A percentile compares a stretch with the other conserved stretches of the same genome.
phyloP scores from a whole-genome alignment of 1,140 invertebrate genomes.

The Uloborus diversus region DNA sequence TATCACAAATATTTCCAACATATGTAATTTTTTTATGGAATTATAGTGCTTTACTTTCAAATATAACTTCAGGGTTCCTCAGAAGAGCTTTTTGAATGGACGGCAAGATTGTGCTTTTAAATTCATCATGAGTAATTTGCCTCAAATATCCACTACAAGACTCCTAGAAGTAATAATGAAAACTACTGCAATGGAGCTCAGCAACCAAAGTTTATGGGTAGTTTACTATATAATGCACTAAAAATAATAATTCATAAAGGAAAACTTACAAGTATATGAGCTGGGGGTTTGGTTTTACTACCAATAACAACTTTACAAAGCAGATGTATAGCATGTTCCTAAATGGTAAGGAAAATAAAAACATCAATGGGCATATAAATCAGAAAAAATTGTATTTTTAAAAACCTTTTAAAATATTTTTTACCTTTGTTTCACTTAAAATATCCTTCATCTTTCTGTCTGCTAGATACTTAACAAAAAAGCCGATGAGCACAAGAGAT shows the following conservation, averaged over 20 bases:
- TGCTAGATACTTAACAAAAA: constrained; percentile 64
- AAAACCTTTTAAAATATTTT: background rate
- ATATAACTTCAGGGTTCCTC: constrained; percentile 90
- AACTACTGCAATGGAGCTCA: background rate
- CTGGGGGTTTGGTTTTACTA: constrained; percentile 78
- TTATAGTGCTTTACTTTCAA: constrained; percentile 69
- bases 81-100: constrained; percentile 90
- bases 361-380: background rate
- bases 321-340: constrained; percentile 75
- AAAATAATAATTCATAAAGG: background rate
- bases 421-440: constrained; percentile 65
- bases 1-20: too few relatives aligned
- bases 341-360: constrained; percentile 28
- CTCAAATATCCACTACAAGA: constrained; percentile 71
- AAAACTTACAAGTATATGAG: constrained; percentile 71
- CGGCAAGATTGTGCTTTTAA: constrained; percentile 79
- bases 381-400: background rate
- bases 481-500: constrained; percentile 62
- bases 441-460: constrained; percentile 62
- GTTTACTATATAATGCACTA: background rate
- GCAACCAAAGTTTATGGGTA: too few relatives aligned
- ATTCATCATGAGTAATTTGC: constrained; percentile 76
- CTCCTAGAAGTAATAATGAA: constrained; percentile 64
- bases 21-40: too few relatives aligned
- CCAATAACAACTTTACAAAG: constrained; percentile 85